Evolutionary conservation across 2,797 vertebrate species (phyloP).

Genomic region (Molossus molossus): DNA sequence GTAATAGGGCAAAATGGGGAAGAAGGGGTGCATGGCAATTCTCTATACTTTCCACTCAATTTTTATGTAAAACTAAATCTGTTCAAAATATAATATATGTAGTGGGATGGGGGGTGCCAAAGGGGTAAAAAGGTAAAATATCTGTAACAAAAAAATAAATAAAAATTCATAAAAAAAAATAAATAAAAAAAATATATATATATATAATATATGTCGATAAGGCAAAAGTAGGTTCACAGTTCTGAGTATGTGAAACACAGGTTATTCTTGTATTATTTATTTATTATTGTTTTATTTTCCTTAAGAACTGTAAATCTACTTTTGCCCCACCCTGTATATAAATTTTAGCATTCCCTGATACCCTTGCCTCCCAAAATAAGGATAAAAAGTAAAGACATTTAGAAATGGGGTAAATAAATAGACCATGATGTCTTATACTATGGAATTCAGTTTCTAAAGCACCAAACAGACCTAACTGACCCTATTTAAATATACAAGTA

Average conservation of each 20-base stretch:
- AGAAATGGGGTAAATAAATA: neutral
- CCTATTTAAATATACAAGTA: neutral
- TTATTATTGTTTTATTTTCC: neutral
- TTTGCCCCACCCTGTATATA: neutral
- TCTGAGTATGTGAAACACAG: neutral
- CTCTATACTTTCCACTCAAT: neutral
- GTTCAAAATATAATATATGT: conserved; percentile 7
- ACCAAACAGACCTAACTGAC: neutral
- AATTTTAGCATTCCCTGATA: neutral
- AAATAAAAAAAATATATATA: no score
- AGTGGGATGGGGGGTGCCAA: no score
- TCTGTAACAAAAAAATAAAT: no score
- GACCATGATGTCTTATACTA: neutral
- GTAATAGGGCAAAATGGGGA: neutral
- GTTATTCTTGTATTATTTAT: neutral
- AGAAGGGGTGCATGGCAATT: neutral
- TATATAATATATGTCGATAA: neutral
- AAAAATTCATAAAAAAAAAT: no score
- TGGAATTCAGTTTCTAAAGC: conserved; percentile 36
- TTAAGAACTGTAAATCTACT: neutral
- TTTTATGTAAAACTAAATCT: conserved; percentile 42
- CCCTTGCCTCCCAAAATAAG: neutral
- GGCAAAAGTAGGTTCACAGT: neutral
- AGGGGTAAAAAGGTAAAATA: no score
- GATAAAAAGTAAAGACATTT: conserved; percentile 13